Base-by-base conservation (phyloP, 2,797 vertebrate genomes). In the Sebastes reedi region DNA sequence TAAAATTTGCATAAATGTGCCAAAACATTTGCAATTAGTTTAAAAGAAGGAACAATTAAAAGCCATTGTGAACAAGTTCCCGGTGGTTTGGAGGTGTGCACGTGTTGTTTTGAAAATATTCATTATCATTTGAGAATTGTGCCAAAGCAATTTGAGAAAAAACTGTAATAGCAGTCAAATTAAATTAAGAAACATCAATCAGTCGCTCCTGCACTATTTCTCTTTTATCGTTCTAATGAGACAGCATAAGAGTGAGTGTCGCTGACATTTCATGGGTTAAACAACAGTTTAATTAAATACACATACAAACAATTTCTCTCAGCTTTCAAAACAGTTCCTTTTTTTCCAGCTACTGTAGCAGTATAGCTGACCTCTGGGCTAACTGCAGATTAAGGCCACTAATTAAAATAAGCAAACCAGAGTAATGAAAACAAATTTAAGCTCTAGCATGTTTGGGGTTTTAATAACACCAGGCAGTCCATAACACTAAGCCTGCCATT, bases 351-450 rank as follows among this genome's bases (percentile, higher is more conserved):
- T 54, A 52, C 20, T 52, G 50, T n/a, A 90, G 82, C 84, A 91
- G 90, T 89, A 86, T 80, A 88, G 86, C 85, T 96, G 94, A 96
- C 94, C 94, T 95, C 91, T 77, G 77, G 92, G 95, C 93, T 95
- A 96, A 95, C 95, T 96, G 90, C 92, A 94, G 95, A 96, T 96
- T 95, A 96, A 83, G 88, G 81, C 86, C 83, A 87, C 91, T 95
- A 95, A 96, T 96, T 96, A 95, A 95, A 95, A 95, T 91, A 92
- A 95, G 92, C 87, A 94, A 95, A 92, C 85, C 85, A 73, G 90
- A 91, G 87, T 90, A 92, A 93, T 93, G 93, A 93, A 95, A 95
- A 94, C 85, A 92, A 89, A 92, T 88, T 89, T 85, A 91, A 92
- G 90, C 90, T 88, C 39, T 24, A 58, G 79, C 88, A 85, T 90